Percentiles rank a stretch among this genome's conserved stretches.
These are phyloP conservation scores for Lamprologus lemairii DNA, from an alignment of 2,113 vertebrate genomes.

Conservation along the genomic window DNA sequence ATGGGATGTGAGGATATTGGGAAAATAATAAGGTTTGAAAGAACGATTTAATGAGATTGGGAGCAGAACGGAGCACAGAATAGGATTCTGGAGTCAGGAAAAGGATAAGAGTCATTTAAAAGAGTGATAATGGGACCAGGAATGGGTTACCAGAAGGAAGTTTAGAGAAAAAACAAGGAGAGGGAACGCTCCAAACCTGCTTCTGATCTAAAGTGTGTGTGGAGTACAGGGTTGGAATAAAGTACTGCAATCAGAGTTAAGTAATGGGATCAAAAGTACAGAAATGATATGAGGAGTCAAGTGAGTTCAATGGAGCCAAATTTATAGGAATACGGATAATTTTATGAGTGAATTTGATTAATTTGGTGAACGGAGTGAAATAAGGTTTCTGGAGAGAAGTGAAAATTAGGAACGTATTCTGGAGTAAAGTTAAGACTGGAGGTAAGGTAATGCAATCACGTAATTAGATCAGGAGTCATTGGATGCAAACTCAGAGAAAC, in stretches of 20 bases:
- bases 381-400: background rate
- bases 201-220: rapidly evolving
- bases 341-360: background rate
- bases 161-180: background rate
- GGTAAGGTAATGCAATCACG: background rate
- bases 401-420: rapidly evolving
- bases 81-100: background rate
- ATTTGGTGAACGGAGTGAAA: background rate
- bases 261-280: background rate
- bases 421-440: background rate
- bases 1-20: background rate
- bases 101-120: background rate
- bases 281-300: background rate
- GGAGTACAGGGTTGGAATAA: background rate
- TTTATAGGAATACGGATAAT: rapidly evolving
- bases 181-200: rapidly evolving
- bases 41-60: rapidly evolving
- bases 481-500: background rate
- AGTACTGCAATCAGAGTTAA: background rate
- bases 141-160: background rate
- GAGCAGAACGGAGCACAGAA: rapidly evolving
- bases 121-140: background rate
- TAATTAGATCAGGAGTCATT: background rate
- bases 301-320: rapidly evolving
- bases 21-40: background rate